Base-by-base conservation (phyloP, 2,888 invertebrate genomes). In the Syritta pipiens region DNA sequence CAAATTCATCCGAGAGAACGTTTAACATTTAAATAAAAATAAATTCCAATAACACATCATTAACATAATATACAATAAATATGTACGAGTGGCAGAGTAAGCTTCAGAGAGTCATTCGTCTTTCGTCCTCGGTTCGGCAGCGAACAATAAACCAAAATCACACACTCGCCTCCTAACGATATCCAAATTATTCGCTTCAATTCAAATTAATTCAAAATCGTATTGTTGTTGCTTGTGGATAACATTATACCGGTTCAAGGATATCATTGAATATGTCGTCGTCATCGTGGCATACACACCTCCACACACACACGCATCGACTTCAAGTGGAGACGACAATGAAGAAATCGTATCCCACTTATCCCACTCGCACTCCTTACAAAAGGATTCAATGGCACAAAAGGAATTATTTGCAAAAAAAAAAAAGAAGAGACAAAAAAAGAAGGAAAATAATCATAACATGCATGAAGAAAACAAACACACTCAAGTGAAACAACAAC, bases 21-120 rank as follows among this genome's bases (percentile, higher is more conserved):
- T 49, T 62, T 62, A 75, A 69, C 62, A 67, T 49, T 40, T 32
- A 57, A 57, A 44, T 46, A 46, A 62, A 68, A 68, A 55, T 48
- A 53, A 57, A 67, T 53, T 55, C 49, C 22, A 72, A 48, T 51
- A 60, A 59, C 65, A 75, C 62, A 57, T 86, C 86, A 85, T 85
- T 85, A 86, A 74, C 85, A 86, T 85, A 85, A 84, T 84, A 82
- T 83, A 74, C 79, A 74, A 79, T 74, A 74, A 79, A 79, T 79
- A 79, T 74, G 75, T 60, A 20, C 37, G 65, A 48, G 49, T 20
- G n/a, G n/a, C n/a, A n/a, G n/a, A n/a, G n/a, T n/a, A n/a, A n/a
- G n/a, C n/a, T n/a, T n/a, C n/a, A n/a, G n/a, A n/a, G n/a, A n/a
- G n/a, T n/a, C n/a, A n/a, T n/a, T n/a, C n/a, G n/a, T n/a, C n/a